Percentiles rank a stretch among this genome's conserved stretches.
Conservation (phyloP, 2,113 vertebrate genomes). For the Hassar affinis region DNA sequence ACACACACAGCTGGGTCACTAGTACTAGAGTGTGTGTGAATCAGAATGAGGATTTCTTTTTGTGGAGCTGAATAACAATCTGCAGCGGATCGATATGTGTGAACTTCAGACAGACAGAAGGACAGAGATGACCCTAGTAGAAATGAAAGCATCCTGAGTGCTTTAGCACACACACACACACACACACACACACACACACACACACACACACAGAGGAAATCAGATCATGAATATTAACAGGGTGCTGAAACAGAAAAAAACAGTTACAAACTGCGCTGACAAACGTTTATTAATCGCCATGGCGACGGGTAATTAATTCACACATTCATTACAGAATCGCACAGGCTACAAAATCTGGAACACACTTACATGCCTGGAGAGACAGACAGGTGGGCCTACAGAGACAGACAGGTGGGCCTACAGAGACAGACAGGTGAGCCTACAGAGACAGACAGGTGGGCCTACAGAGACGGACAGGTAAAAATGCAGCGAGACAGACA, state of each 20-base stretch:
- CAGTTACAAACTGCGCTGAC: conserved; percentile 29
- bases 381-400: conserved; percentile 1
- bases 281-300: conserved; percentile 46
- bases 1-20: not conserved
- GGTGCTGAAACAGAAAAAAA: conserved; percentile 36
- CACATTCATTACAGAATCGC: conserved; percentile 19
- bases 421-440: not conserved
- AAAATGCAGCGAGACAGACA: not conserved
- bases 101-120: conserved; percentile 35
- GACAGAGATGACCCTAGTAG: too few relatives aligned
- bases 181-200: not conserved
- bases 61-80: conserved; percentile 44
- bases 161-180: too few relatives aligned
- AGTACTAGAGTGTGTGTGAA: not conserved
- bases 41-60: conserved; percentile 26
- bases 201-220: too few relatives aligned
- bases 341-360: not conserved
- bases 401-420: not conserved
- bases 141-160: too few relatives aligned
- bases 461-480: not conserved
- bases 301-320: conserved; percentile 41
- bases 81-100: conserved; percentile 47
- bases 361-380: not conserved
- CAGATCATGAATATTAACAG: conserved; percentile 55
- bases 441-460: too few relatives aligned